These are phyloP conservation scores for Drosophila ambigua DNA, from an alignment of 1,140 invertebrate species.

Conservation along the genomic window DNA sequence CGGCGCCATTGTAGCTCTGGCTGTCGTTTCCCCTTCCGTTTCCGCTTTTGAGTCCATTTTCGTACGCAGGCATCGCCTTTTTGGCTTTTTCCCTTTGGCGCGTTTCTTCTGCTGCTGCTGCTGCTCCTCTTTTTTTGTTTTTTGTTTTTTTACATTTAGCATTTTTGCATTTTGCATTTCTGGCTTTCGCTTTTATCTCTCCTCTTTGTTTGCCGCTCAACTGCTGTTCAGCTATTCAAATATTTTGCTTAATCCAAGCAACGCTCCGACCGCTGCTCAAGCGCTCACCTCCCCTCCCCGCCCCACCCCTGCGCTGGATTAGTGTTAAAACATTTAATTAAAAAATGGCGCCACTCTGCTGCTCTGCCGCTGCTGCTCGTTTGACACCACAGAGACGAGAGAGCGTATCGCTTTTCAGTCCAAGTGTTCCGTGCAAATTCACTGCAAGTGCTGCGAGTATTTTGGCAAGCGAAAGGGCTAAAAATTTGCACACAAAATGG, in stretches of 20 bases:
- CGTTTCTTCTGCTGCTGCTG: neutral
- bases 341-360: conserved; percentile 26
- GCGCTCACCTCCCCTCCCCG: too few species aligned
- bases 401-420: too few species aligned
- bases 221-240: conserved; percentile 37
- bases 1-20: conserved; percentile 48
- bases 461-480: too few species aligned
- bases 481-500: too few species aligned
- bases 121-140: too few species aligned
- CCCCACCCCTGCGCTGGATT: conserved; percentile 9
- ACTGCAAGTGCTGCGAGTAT: too few species aligned
- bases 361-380: neutral
- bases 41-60: conserved; percentile 19
- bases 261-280: too few species aligned
- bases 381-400: neutral
- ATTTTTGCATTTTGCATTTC: too few species aligned
- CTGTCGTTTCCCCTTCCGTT: conserved; percentile 41
- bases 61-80: too few species aligned
- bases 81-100: neutral
- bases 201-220: conserved; percentile 39
- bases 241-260: conserved; percentile 31
- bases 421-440: too few species aligned
- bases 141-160: neutral
- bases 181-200: neutral
- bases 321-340: conserved; percentile 61